Evolutionary conservation across 2,888 invertebrate genomes (phyloP).

Genomic region (Physocephala rufipes): DNA sequence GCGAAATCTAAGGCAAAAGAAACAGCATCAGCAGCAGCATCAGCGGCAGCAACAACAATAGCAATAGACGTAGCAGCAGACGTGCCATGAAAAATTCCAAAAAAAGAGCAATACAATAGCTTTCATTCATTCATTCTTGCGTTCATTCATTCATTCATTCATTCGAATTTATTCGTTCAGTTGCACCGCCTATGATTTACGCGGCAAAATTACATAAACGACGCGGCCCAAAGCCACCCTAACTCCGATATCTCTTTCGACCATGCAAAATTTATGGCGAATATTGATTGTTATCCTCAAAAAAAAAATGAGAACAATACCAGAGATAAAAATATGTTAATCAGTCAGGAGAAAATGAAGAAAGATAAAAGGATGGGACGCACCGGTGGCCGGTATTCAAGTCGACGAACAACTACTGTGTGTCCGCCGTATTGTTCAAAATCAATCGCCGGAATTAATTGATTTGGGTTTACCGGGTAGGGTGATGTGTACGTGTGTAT

Average conservation of each 20-base stretch:
- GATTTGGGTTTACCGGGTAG: background rate
- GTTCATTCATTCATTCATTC: slow-evolving; percentile 5
- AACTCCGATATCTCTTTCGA: slow-evolving; percentile 37
- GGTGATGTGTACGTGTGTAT: background rate
- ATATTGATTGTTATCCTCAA: slow-evolving; percentile 29
- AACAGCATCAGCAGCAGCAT: slow-evolving; percentile 14
- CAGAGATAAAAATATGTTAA: slow-evolving; percentile 30
- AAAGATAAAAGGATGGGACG: background rate
- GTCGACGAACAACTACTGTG: background rate
- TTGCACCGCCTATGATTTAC: slow-evolving; percentile 36
- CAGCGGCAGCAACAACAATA: slow-evolving; percentile 7
- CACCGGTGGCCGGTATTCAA: background rate
- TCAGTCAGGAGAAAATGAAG: slow-evolving; percentile 17
- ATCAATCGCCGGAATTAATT: slow-evolving; percentile 12
- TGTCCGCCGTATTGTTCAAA: slow-evolving; percentile 8
- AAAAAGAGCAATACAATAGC: slow-evolving; percentile 17
- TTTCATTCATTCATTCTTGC: slow-evolving; percentile 4
- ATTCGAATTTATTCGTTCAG: background rate
- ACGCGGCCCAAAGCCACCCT: slow-evolving; percentile 43
- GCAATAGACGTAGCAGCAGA: background rate
- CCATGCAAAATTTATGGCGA: slow-evolving; percentile 29
- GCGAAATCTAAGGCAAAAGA: background rate
- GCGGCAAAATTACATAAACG: slow-evolving; percentile 44
- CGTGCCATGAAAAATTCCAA: background rate
- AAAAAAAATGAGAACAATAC: background rate